These are phyloP conservation scores for Gryllus bimaculatus DNA, from an alignment of 1,140 invertebrate species.

Conservation along the genomic window DNA sequence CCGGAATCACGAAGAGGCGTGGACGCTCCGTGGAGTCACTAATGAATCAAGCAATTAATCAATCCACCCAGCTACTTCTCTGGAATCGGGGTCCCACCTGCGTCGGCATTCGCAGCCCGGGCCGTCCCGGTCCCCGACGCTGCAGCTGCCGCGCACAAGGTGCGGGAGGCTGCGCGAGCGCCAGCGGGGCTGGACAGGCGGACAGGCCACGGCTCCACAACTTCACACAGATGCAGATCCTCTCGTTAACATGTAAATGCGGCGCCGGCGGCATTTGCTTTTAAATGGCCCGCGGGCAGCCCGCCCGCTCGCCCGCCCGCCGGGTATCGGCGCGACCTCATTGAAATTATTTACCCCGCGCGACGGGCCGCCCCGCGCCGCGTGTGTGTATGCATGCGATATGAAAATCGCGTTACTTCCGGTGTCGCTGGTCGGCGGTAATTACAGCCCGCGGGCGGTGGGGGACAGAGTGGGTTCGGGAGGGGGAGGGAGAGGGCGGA, in stretches of 20 bases:
- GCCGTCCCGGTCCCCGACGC: neutral
- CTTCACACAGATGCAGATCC: conserved; percentile 3
- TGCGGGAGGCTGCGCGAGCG: too few relatives aligned
- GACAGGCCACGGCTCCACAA: neutral
- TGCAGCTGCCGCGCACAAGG: neutral
- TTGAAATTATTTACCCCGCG: neutral
- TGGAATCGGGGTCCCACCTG: too few relatives aligned
- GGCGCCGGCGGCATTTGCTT: neutral
- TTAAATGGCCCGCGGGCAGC: neutral
- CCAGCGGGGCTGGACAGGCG: neutral
- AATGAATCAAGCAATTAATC: too few relatives aligned
- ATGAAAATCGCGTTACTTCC: neutral
- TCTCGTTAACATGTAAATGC: neutral
- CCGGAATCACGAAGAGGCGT: too few relatives aligned
- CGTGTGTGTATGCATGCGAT: conserved; percentile 3
- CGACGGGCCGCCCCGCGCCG: too few relatives aligned
- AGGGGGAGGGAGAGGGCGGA: too few relatives aligned
- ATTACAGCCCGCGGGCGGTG: neutral
- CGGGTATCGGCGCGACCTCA: neutral
- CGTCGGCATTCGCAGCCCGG: too few relatives aligned
- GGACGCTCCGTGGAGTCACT: too few relatives aligned
- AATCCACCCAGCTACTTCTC: too few relatives aligned
- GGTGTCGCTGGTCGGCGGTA: neutral
- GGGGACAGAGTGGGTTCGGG: too few relatives aligned
- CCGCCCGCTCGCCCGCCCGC: too few relatives aligned